Percentiles rank a stretch among this genome's conserved stretches.
phyloP scores from a whole-genome alignment of 2,113 vertebrate genomes.

The Alethe castanea region DNA sequence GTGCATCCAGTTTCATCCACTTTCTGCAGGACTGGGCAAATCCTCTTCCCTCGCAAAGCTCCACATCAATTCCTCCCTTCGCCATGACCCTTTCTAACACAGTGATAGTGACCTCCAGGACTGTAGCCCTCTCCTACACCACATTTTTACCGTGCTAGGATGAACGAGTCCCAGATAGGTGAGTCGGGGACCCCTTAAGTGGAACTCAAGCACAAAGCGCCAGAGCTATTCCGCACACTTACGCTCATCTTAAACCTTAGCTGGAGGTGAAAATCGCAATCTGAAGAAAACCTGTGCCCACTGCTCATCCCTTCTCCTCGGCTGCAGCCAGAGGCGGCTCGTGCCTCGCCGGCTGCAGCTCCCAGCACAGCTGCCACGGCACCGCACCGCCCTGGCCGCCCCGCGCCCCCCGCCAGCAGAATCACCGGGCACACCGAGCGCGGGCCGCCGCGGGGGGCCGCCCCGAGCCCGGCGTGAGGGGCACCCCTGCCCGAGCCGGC shows the following conservation, averaged over 20 bases:
- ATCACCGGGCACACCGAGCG: background rate
- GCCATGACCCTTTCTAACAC: background rate
- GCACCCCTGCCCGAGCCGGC: too few species aligned
- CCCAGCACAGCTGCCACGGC: background rate
- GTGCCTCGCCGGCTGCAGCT: background rate
- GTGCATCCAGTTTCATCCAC: background rate
- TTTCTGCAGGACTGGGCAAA: background rate
- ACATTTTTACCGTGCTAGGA: background rate
- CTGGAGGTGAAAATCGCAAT: background rate
- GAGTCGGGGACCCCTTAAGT: background rate
- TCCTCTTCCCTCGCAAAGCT: background rate
- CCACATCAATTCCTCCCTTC: background rate
- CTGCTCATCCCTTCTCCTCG: background rate
- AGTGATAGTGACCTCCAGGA: background rate
- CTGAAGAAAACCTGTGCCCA: background rate
- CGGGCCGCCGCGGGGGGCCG: too few species aligned
- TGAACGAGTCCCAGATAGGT: background rate
- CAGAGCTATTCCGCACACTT: background rate
- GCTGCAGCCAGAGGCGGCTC: background rate
- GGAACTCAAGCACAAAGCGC: background rate
- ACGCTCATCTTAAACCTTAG: fast-evolving
- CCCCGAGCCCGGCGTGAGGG: background rate
- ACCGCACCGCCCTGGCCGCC: background rate
- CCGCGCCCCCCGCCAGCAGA: background rate
- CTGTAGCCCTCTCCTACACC: background rate